Conservation (phyloP, 2,113 vertebrate species). For the Dromaius novaehollandiae region DNA sequence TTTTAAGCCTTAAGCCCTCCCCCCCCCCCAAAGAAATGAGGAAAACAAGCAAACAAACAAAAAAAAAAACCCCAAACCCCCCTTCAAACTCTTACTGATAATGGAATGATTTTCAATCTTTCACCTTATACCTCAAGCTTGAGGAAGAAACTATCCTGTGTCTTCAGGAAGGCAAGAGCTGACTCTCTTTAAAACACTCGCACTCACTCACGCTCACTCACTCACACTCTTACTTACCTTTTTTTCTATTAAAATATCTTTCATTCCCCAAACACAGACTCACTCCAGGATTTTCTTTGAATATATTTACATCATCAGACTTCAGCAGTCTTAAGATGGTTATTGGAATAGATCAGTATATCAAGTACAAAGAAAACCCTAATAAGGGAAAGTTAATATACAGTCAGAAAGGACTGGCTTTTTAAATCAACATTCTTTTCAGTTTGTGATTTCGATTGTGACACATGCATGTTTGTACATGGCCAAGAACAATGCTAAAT, state of each 20-base stretch:
- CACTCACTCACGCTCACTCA: too few species aligned
- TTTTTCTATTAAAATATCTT: background rate
- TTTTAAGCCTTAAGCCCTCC: background rate
- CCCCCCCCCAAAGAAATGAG: too few species aligned
- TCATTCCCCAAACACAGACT: background rate
- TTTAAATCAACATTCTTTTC: background rate
- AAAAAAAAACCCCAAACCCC: too few species aligned
- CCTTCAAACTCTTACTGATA: too few species aligned
- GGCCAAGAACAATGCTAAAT: background rate
- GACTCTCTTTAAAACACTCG: accelerated
- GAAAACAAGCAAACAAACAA: too few species aligned
- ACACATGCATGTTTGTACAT: background rate
- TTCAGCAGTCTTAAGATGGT: background rate
- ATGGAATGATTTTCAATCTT: too few species aligned
- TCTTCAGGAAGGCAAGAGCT: background rate
- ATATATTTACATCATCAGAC: background rate
- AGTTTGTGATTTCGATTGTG: background rate
- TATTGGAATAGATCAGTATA: too few species aligned
- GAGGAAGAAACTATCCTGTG: background rate
- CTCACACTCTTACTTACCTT: too few species aligned
- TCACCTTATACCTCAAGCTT: background rate
- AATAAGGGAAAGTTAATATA: background rate
- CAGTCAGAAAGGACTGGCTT: background rate
- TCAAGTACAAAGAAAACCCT: too few species aligned
- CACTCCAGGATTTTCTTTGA: background rate